Evolutionary conservation across 2,113 vertebrate genomes (phyloP).

Genomic region (Fregetta grallaria): DNA sequence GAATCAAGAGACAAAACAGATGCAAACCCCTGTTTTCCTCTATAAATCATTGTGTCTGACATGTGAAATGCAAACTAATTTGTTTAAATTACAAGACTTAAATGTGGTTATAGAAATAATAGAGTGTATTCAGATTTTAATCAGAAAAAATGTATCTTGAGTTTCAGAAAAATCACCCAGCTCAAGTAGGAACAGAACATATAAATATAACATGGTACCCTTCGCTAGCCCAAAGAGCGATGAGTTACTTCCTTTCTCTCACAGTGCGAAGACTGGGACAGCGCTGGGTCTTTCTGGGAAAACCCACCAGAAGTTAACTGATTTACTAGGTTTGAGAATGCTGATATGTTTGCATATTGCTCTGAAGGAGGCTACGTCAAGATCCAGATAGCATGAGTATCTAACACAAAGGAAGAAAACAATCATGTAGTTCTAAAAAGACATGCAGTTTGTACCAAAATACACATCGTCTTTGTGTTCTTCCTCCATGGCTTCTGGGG

Average conservation of each 20-base stretch:
- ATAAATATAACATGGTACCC: neutral
- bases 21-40: neutral
- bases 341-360: neutral
- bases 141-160: conserved; percentile 56
- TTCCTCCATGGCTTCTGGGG: neutral
- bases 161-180: conserved; percentile 7
- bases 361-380: neutral
- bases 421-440: too few species aligned
- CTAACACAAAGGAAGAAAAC: neutral
- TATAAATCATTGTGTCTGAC: conserved; percentile 34
- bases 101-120: conserved; percentile 60
- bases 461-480: neutral
- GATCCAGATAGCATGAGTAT: neutral
- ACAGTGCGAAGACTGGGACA: neutral
- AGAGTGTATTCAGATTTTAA: conserved; percentile 64
- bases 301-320: neutral
- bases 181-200: neutral
- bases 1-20: conserved; percentile 28
- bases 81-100: conserved; percentile 52
- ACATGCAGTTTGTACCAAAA: neutral
- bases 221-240: neutral
- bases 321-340: neutral
- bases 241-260: neutral
- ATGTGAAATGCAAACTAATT: neutral
- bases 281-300: neutral